phyloP scores from a whole-genome alignment of 1,140 invertebrate species.

The Gonatopus flavifemur region DNA sequence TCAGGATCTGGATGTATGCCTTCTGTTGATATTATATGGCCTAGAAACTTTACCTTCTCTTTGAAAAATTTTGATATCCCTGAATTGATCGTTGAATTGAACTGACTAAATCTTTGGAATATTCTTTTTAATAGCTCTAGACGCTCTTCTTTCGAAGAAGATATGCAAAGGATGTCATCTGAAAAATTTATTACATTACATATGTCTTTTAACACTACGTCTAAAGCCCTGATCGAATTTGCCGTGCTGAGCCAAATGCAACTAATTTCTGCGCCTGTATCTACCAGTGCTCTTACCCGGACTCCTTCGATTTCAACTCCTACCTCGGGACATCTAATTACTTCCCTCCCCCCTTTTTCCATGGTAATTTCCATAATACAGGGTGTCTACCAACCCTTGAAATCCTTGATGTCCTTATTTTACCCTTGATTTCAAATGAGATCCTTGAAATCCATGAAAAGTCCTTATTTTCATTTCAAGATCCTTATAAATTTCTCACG shows the following conservation, averaged over 20 bases:
- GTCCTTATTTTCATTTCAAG: no score
- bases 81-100: constrained; percentile 11
- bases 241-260: not conserved
- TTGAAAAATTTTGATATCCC: constrained; percentile 29
- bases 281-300: no score
- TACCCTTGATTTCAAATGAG: no score
- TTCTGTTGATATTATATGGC: constrained; percentile 36
- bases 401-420: no score
- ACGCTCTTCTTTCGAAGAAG: constrained; percentile 12
- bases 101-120: constrained; percentile 10
- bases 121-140: constrained; percentile 6
- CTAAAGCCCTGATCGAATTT: not conserved
- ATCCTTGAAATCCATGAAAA: no score
- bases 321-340: no score
- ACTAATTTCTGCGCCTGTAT: no score
- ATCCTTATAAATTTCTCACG: no score
- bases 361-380: no score
- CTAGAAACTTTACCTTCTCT: constrained; percentile 45
- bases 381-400: no score
- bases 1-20: constrained; percentile 30
- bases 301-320: no score
- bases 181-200: not conserved
- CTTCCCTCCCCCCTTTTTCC: no score
- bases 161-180: constrained; percentile 1
- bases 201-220: not conserved